Base-by-base conservation (phyloP, 1,140 invertebrate genomes). In the Euura saliciscinereae region DNA sequence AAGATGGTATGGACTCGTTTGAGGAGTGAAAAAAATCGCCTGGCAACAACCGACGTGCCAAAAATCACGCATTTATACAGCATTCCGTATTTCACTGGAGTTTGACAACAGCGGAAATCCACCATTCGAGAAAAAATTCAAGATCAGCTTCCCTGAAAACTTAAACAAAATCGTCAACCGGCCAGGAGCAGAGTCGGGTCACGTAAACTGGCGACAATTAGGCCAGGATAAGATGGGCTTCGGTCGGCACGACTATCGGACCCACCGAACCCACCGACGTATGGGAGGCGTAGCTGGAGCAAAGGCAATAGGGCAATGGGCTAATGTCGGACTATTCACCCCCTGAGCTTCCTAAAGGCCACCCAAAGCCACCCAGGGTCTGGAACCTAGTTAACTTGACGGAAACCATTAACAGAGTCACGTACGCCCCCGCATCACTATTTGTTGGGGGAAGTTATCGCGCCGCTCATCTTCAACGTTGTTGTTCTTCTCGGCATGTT, bases 141-240 rank as follows among this genome's bases (percentile, higher is more conserved):
- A 28, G 28, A 28, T 28, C 28, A 28, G 28, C 28, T 28, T 28
- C 28, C 28, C 28, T 28, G 28, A 28, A 28, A 28, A 28, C 28
- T 28, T 0, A 28, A 28, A 28, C 28, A 28, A 28, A 28, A 28
- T 28, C 28, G 28, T 28, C 0, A 28, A 28, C 28, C 28, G 28
- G 1, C 28, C 28, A 28, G 28, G 28, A 59, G 51, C 51, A 59
- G 13, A 59, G 51, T 59, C 51, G 13, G 51, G 6, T 59, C 51
- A 59, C 51, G 51, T 59, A n/a, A 59, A 59, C 51, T 59, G 51
- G 51, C 51, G 51, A 59, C 51, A 59, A 59, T 59, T 59, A 59
- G 51, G 51, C 51, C 51, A 28, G 28, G 28, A 28, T 8, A 59
- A 59, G 51, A 59, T 59, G 51, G 51, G 51, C 51, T n/a, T 59